Conservation (phyloP, 2,888 invertebrate species). For the Acronicta alni region DNA sequence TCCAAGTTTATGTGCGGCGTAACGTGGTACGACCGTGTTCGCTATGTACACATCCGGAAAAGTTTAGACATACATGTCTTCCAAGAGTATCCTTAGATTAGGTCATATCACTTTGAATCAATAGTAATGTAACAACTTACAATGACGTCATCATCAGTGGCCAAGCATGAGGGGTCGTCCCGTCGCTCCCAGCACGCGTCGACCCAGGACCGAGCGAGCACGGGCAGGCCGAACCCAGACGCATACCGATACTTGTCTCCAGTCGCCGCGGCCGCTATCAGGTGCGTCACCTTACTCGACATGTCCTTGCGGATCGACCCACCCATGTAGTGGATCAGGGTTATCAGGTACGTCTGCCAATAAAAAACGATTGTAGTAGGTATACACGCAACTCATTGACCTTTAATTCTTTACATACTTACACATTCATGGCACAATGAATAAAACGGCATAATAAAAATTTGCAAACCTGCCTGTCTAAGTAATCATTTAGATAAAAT, state of each 20-base stretch:
- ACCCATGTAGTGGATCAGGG: constrained; percentile 98
- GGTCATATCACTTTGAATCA: no score
- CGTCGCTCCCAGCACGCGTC: constrained; percentile 95
- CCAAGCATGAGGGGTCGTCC: constrained; percentile 91
- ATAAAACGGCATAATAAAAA: no score
- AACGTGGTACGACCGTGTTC: no score
- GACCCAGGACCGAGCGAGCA: constrained; percentile 97
- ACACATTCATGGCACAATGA: no score
- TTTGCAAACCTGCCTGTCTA: no score
- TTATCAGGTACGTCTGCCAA: constrained; percentile 94
- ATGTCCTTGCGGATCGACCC: constrained; percentile 98
- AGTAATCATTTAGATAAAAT: no score
- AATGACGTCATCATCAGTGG: constrained; percentile 91
- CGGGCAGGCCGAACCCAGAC: constrained; percentile 95
- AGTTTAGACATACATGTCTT: no score
- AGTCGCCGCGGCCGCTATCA: constrained; percentile 96
- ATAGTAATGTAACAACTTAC: constrained; percentile 78
- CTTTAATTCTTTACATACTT: constrained; percentile 3
- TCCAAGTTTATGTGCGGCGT: no score
- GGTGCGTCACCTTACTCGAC: constrained; percentile 96
- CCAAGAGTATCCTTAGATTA: no score
- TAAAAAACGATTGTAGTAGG: constrained; percentile 20
- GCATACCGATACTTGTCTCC: constrained; percentile 99
- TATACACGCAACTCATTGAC: constrained; percentile 11
- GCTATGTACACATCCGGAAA: no score